Evolutionary conservation across 2,888 invertebrate genomes (phyloP), one percentile per base, ranked within the genome.

Genomic region (Cataglyphis livida): DNA sequence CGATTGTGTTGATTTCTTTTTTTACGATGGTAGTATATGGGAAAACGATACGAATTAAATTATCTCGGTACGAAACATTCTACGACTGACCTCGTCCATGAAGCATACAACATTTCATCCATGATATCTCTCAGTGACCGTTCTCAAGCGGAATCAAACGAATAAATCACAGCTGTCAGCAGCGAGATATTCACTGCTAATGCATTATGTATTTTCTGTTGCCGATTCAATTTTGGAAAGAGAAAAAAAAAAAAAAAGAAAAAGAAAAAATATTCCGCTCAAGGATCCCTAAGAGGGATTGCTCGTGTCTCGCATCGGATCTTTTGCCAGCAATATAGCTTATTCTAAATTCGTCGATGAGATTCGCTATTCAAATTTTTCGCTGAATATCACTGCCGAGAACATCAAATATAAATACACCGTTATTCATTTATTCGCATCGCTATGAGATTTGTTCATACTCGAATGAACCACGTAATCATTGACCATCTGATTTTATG

Each of bases 161-260:
- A 83, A 83, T 86, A 70, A 61, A 28, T 81, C 82, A 81, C 81
- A 82, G 79, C 44, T 75, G 48, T 48, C 84, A 51, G 35, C 64
- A 59, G 76, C 83, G 83, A 87, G 86, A 87, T 84, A 84, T 82
- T 84, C 84, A 71, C 82, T 48, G 59, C 73, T 76, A 62, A 89
- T 89, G 85, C 81, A 89, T 89, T 88, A 89, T 89, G 83, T 81
- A 89, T 86, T 48, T 79, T 65, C 79, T n/a, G 57, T 76, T 68
- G 48, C 84, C 66, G 74, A 82, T 90, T 84, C 81, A 74, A 89
- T 85, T 83, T 83, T 48, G 79, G 84, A 87, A 87, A 85, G 84
- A 87, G 85, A 85, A 87, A 87, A 32, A 32, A 32, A 32, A 5
- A 32, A 32, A 35, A 35, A 85, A 87, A 87, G 1, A 32, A 32